phyloP scores from a whole-genome alignment of 2,797 vertebrate genomes.

The Malurus leucopterus region DNA sequence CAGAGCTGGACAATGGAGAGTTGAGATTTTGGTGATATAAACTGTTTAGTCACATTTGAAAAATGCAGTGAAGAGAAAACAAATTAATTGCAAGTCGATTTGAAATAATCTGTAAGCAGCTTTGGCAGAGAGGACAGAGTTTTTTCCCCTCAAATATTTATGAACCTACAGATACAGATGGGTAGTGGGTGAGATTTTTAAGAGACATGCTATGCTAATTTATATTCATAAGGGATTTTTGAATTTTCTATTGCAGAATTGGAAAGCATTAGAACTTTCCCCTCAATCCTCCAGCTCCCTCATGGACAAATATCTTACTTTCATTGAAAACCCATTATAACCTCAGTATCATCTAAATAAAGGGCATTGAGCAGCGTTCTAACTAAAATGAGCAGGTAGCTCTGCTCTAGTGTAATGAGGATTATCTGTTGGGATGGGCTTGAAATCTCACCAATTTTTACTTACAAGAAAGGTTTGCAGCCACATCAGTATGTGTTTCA shows the following conservation, averaged over 20 bases:
- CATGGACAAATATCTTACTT: background rate
- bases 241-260: background rate
- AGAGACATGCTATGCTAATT: background rate
- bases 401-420: background rate
- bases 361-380: background rate
- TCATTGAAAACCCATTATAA: background rate
- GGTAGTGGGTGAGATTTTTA: constrained; percentile 41
- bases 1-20: background rate
- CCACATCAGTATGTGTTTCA: background rate
- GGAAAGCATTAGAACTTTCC: background rate
- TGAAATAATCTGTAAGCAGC: background rate
- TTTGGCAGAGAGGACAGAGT: background rate
- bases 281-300: background rate
- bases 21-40: background rate
- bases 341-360: background rate
- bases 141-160: background rate
- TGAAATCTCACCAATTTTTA: background rate
- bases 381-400: background rate
- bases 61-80: background rate
- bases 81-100: background rate
- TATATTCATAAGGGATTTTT: background rate
- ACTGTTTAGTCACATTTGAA: background rate
- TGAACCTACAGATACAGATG: constrained; percentile 31
- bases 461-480: background rate
- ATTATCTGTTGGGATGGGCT: background rate